Conservation (phyloP, 2,797 vertebrate genomes). For the Pseudopleuronectes americanus region DNA sequence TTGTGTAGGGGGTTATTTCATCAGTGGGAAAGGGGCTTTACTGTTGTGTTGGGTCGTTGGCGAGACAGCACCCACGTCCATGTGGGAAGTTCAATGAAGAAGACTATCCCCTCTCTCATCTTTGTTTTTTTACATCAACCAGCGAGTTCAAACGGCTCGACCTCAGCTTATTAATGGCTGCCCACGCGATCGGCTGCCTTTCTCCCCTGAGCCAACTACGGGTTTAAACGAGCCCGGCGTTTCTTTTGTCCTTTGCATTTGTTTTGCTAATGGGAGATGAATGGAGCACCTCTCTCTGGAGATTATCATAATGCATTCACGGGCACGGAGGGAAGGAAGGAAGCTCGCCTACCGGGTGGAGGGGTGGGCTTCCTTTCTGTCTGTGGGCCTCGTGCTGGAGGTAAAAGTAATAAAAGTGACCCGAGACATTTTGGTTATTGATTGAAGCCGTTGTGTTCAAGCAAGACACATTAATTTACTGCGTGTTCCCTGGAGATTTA, state of each 20-base stretch:
- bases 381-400: slow-evolving; percentile 49
- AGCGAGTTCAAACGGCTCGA: slow-evolving; percentile 41
- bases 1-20: too few species aligned
- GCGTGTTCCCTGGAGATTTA: slow-evolving; percentile 41
- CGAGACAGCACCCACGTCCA: slow-evolving; percentile 16
- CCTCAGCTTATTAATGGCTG: slow-evolving; percentile 41
- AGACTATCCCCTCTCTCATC: slow-evolving; percentile 12
- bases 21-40: slow-evolving; percentile 1
- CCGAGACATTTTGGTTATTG: slow-evolving; percentile 69
- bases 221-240: slow-evolving; percentile 32
- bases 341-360: slow-evolving; percentile 12
- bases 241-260: slow-evolving; percentile 68
- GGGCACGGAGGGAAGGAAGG: slow-evolving; percentile 64
- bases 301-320: slow-evolving; percentile 78
- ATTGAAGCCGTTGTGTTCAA: slow-evolving; percentile 63
- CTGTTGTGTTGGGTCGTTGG: slow-evolving; percentile 43
- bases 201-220: slow-evolving; percentile 36
- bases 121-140: slow-evolving; percentile 13
- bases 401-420: slow-evolving; percentile 70
- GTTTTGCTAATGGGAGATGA: slow-evolving; percentile 80
- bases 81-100: slow-evolving; percentile 14
- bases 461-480: slow-evolving; percentile 53
- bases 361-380: slow-evolving; percentile 39
- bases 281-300: slow-evolving; percentile 71
- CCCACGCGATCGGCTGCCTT: slow-evolving; percentile 36